These are phyloP conservation scores for Pterobdella sp. DNA, from an alignment of 2,888 invertebrate species.

Conservation along the genomic window DNA sequence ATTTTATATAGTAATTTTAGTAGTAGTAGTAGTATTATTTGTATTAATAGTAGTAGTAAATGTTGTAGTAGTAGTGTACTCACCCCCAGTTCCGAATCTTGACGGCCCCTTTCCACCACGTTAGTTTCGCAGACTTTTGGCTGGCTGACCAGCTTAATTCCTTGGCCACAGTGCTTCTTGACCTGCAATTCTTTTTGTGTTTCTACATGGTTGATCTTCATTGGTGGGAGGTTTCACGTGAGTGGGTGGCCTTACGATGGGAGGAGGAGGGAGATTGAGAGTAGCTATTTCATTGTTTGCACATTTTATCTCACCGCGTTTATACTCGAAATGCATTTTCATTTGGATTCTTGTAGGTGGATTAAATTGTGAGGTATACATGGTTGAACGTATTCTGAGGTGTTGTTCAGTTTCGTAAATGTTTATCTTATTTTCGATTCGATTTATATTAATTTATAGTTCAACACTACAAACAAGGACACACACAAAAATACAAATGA, in stretches of 20 bases:
- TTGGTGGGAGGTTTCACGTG: slow-evolving; percentile 45
- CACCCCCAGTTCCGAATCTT: slow-evolving; percentile 55
- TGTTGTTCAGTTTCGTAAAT: neutral
- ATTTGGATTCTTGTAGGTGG: too few relatives aligned
- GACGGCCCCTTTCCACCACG: slow-evolving; percentile 83
- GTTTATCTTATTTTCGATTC: neutral
- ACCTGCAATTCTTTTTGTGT: slow-evolving; percentile 85
- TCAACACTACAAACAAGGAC: neutral
- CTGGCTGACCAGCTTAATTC: slow-evolving; percentile 95
- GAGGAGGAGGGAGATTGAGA: neutral
- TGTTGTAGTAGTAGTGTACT: neutral
- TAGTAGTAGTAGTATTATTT: neutral
- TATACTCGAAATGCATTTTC: too few relatives aligned
- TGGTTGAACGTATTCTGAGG: neutral
- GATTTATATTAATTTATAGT: neutral
- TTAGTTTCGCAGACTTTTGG: slow-evolving; percentile 96
- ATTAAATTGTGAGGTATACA: too few relatives aligned
- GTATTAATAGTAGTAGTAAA: neutral
- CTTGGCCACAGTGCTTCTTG: slow-evolving; percentile 76
- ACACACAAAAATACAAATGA: too few relatives aligned
- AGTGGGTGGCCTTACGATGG: slow-evolving; percentile 18
- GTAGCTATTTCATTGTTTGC: too few relatives aligned
- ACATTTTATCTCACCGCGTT: too few relatives aligned
- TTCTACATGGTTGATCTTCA: slow-evolving; percentile 63
- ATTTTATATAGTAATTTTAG: neutral